phyloP scores from a whole-genome alignment of 2,113 vertebrate species.

The Dipodomys stephensi region DNA sequence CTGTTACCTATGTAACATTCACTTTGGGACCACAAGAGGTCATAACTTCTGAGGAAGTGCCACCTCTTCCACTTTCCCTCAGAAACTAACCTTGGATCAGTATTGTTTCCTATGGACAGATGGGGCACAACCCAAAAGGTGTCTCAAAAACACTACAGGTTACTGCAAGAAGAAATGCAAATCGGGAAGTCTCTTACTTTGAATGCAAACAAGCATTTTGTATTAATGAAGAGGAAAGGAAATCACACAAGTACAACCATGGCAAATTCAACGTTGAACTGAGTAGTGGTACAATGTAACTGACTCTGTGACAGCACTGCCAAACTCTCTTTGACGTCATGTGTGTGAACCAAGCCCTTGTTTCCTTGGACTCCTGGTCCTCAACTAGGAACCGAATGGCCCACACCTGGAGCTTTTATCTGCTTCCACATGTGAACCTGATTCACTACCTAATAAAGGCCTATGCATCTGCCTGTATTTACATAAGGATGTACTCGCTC shows the following conservation, averaged over 20 bases:
- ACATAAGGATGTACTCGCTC: not conserved
- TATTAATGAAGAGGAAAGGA: conserved; percentile 15
- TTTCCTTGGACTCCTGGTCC: not conserved
- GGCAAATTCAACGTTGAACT: no score
- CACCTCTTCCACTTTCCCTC: not conserved
- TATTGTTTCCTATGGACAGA: conserved; percentile 55
- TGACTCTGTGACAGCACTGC: no score
- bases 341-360: not conserved
- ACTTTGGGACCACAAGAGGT: not conserved
- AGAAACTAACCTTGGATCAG: conserved; percentile 42
- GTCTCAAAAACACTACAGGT: conserved; percentile 50
- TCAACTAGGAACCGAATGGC: not conserved
- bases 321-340: not conserved
- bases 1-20: not conserved
- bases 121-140: conserved; percentile 10
- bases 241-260: not conserved
- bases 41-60: not conserved
- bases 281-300: no score
- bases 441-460: conserved; percentile 54
- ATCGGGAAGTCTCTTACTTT: conserved; percentile 53
- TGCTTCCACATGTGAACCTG: not conserved
- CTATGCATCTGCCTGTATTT: not conserved
- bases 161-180: conserved; percentile 71
- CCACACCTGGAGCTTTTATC: not conserved
- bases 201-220: conserved; percentile 61